phyloP scores from a whole-genome alignment of 2,888 invertebrate species.

The Megamerina dolium region DNA sequence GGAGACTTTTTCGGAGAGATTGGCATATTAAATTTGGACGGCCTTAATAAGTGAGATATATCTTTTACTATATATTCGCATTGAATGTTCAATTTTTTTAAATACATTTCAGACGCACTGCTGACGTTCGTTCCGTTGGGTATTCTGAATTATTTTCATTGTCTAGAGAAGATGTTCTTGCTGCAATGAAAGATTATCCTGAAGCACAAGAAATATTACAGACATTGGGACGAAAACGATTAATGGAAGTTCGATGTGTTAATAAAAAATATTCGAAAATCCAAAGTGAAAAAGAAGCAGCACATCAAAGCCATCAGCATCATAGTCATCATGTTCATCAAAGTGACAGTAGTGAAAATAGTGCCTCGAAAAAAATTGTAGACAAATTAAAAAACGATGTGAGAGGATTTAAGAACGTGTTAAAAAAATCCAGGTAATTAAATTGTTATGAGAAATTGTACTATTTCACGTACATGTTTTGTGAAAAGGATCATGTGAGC shows the following conservation, averaged over 20 bases:
- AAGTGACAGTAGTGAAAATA: constrained; percentile 51
- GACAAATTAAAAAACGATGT: constrained; percentile 80
- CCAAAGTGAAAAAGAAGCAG: constrained; percentile 37
- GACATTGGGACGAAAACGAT: constrained; percentile 74
- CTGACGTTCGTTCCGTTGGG: constrained; percentile 92
- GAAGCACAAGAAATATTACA: constrained; percentile 94
- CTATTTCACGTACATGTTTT: no score
- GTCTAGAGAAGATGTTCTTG: constrained; percentile 87
- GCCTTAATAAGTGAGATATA: constrained; percentile 76
- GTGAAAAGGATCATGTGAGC: no score
- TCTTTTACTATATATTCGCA: not conserved
- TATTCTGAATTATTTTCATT: constrained; percentile 92
- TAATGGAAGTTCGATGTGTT: constrained; percentile 75
- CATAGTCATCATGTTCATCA: constrained; percentile 37
- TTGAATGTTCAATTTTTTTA: constrained; percentile 1
- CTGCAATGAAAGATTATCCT: constrained; percentile 95
- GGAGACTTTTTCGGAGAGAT: constrained; percentile 98
- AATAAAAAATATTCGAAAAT: constrained; percentile 49
- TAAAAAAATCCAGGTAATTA: constrained; percentile 55
- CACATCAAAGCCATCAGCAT: constrained; percentile 22
- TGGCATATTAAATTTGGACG: constrained; percentile 91
- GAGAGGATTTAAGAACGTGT: constrained; percentile 61
- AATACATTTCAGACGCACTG: constrained; percentile 67
- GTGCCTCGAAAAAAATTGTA: constrained; percentile 69
- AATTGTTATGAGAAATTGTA: no score